phyloP scores from a whole-genome alignment of 2,888 invertebrate genomes.

The Esperia sulphurella region DNA sequence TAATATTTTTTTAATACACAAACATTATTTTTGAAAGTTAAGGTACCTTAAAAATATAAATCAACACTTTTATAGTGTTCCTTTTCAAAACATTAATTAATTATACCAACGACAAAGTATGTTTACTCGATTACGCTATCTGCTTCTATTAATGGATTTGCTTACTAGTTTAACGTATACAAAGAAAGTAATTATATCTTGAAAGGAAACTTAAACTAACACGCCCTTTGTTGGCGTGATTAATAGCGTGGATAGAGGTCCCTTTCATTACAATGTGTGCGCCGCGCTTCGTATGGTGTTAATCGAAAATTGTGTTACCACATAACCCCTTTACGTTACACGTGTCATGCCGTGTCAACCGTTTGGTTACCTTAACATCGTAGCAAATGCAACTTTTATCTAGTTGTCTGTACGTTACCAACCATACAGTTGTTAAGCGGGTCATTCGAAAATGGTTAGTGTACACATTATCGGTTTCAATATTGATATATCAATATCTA shows the following conservation, averaged over 20 bases:
- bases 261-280: slow-evolving; percentile 28
- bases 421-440: too few species aligned
- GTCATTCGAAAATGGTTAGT: too few species aligned
- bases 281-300: slow-evolving; percentile 21
- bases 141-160: slow-evolving; percentile 1
- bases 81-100: not conserved
- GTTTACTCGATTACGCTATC: not conserved
- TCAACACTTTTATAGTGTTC: too few species aligned
- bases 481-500: too few species aligned
- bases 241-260: slow-evolving; percentile 31
- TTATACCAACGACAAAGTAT: not conserved
- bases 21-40: too few species aligned
- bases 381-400: too few species aligned
- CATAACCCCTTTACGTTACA: not conserved
- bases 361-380: too few species aligned
- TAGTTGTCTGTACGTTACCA: too few species aligned
- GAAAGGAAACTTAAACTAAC: slow-evolving; percentile 34
- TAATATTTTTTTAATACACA: too few species aligned
- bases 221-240: slow-evolving; percentile 35
- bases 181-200: slow-evolving; percentile 37
- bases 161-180: slow-evolving; percentile 9
- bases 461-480: too few species aligned
- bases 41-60: too few species aligned
- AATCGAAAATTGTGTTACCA: slow-evolving; percentile 23
- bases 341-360: not conserved